phyloP scores from a whole-genome alignment of 2,113 vertebrate genomes.

The Tetrax tetrax region DNA sequence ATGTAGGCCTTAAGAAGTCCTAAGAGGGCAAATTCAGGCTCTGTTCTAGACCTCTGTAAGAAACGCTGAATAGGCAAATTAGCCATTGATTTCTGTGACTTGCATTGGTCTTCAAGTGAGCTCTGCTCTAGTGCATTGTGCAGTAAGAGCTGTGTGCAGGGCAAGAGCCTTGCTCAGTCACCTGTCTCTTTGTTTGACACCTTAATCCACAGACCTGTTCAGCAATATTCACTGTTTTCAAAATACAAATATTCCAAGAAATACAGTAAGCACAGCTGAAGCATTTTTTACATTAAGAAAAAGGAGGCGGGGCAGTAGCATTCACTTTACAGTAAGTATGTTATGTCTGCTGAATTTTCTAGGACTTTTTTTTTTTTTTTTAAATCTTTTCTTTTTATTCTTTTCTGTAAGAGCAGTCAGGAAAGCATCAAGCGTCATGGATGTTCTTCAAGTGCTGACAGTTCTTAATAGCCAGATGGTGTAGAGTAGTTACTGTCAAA shows the following conservation, averaged over 20 bases:
- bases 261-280: neutral
- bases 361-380: neutral
- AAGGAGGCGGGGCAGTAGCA: neutral
- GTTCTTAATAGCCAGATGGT: neutral
- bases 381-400: too few relatives aligned
- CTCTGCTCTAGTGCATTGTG: rapidly evolving
- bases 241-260: neutral
- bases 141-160: neutral
- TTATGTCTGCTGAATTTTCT: neutral
- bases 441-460: constrained; percentile 6
- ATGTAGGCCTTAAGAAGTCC: neutral
- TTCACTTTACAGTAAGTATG: neutral
- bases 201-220: neutral
- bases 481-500: constrained; percentile 1
- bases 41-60: rapidly evolving
- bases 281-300: neutral
- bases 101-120: neutral
- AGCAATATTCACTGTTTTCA: neutral
- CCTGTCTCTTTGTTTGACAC: neutral
- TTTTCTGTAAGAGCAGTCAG: neutral
- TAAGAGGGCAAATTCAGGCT: neutral
- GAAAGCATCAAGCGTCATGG: neutral
- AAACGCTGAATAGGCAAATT: neutral
- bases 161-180: neutral
- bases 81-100: neutral